Evolutionary conservation across 53 echinoderm and acorn worm species (phyloP), one percentile per base, ranked within the genome.

Genomic region (Temnopleurus reevesii): DNA sequence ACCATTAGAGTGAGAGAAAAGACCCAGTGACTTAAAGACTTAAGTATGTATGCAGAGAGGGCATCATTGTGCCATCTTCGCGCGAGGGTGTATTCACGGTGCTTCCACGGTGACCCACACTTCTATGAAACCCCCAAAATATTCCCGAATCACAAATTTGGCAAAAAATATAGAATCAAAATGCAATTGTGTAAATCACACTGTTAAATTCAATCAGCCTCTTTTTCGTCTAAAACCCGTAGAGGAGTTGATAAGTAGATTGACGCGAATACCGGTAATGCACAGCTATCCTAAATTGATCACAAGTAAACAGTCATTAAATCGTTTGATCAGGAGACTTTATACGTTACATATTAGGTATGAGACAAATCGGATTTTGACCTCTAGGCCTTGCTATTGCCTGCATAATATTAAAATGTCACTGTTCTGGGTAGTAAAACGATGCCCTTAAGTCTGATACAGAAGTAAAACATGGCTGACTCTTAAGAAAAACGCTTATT

Each of bases 331-430:
- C 79, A 24, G 86, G 76, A 93, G 93, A 93, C 90, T 93, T 93
- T 93, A 93, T 93, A 93, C 59, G 64, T 93, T 64, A 93, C 90
- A 59, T 93, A 93, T 93, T 93, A 93, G 89, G 88, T 65, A 64
- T 51, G 57, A 35, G 54, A 83, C 65, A 89, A 34, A 30, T 45
- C 43, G 25, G 79, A 90, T 46, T 90, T 90, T 92, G 92, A 83
- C 85, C 85, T 81, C 15, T 76, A 66, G 27, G 86, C 86, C 79
- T 53, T 30, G 27, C 79, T 26, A 17, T 33, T 28, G 17, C 79
- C 23, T 49, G 79, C 30, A n/a, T 17, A 29, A 51, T 36, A 71
- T 71, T 41, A 21, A 71, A 7, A 38, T 71, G 41, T 71, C 41
- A 38, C 27, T 41, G 41, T 71, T 38, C 71, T n/a, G n/a, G n/a